Base-by-base conservation (phyloP, 2,113 vertebrate species). In the Psephotus haematonotus region DNA sequence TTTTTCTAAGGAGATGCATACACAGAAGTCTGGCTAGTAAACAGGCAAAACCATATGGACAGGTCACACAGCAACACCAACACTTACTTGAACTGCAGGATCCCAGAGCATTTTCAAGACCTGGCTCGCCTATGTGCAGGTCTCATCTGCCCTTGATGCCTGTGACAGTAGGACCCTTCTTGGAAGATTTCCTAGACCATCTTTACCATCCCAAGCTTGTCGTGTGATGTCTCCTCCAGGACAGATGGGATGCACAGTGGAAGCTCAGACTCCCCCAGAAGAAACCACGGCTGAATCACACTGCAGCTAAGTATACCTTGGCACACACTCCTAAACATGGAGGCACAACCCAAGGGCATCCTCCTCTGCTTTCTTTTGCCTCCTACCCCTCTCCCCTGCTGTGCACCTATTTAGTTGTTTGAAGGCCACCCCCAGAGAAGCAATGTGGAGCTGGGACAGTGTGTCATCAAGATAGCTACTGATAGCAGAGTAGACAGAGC, bases 401-500 rank as follows among this genome's bases (percentile, higher is more conserved):
- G 29, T 14, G 65, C 33, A 19, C 19, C 46, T 60, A 23, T 65
- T 83, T 50, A 35, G 25, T 46, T 22, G 37, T 60, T 77, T 1
- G 0, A 67, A 44, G 86, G 75, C 49, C 68, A 88, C 37, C 88
- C 76, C 60, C 88, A 57, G 46, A 74, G 43, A 84, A 80, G 44
- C 70, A 68, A 14, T 2, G 6, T 23, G 50, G 55, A 68, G 65
- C 80, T 0, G 0, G 57, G 70, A 86, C 80, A 79, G 43, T 12
- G 46, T 89, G 74, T 71, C 80, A 81, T 71, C 86, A 28, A 85
- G 81, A 91, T 50, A 89, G 77, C 74, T 76, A 47, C 91, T 57
- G 89, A 84, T 89, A 87, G 80, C 86, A 63, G 83, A 82, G 76
- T 35, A 96, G 91, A 91, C 91, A 91, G 94, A 94, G 82, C 82